These are phyloP conservation scores for Amblyopsis rosae DNA, from an alignment of 2,113 vertebrate species.

Conservation along the genomic window DNA sequence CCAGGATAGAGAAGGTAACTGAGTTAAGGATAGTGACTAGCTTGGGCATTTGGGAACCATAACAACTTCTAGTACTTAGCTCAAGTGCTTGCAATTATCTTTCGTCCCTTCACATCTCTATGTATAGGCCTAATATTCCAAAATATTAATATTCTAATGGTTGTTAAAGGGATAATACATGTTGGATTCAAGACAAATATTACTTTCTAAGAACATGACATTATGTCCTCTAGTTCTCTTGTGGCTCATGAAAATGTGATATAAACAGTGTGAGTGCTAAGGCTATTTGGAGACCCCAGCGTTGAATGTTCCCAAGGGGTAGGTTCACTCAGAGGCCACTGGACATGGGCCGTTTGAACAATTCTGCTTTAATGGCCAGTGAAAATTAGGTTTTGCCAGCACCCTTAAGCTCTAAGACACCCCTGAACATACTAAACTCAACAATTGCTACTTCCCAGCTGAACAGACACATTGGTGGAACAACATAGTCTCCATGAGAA, in stretches of 20 bases:
- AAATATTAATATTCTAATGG: not conserved
- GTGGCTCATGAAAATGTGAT: slow-evolving; percentile 58
- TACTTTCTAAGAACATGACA: slow-evolving; percentile 36
- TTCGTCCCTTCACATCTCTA: slow-evolving; percentile 1
- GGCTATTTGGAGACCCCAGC: slow-evolving; percentile 29
- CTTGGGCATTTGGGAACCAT: slow-evolving; percentile 43
- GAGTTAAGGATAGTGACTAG: slow-evolving; percentile 20
- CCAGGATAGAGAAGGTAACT: slow-evolving; percentile 34
- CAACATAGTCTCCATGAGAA: slow-evolving; percentile 49
- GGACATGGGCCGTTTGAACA: slow-evolving; percentile 64
- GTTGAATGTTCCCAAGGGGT: slow-evolving; percentile 53
- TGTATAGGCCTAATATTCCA: not conserved
- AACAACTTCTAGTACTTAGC: slow-evolving; percentile 53
- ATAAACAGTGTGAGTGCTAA: slow-evolving; percentile 52
- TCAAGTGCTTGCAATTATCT: slow-evolving; percentile 42
- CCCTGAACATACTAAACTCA: slow-evolving; percentile 33
- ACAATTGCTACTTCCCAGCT: slow-evolving; percentile 45
- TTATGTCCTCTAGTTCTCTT: slow-evolving; percentile 40
- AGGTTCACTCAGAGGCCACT: slow-evolving; percentile 69
- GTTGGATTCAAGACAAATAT: slow-evolving; percentile 18
- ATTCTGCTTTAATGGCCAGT: slow-evolving; percentile 53
- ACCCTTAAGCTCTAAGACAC: slow-evolving; percentile 21
- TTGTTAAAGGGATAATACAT: slow-evolving; percentile 22
- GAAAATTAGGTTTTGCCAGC: slow-evolving; percentile 33
- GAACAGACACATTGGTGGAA: slow-evolving; percentile 42